Evolutionary conservation across 2,888 invertebrate species (phyloP), one percentile per base, ranked within the genome.

Genomic region (Formica aserva): DNA sequence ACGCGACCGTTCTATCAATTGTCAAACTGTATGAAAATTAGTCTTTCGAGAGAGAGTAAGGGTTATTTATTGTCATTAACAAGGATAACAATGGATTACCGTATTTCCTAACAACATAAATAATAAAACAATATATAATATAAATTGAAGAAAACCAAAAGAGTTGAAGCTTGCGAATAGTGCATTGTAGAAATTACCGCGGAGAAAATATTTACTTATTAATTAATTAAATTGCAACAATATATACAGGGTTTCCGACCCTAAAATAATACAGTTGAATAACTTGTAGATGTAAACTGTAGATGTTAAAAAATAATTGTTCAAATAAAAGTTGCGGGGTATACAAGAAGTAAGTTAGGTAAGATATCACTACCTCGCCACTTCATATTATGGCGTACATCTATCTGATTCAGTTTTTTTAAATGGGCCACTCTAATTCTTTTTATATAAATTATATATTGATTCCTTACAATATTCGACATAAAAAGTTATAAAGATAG

Each of bases 1-100:
- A 76, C 26, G 4, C 32, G 13, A 66, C 1, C 1, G 0, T 76
- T 66, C 66, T 76, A 76, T 38, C 26, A 67, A 26, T 15, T 75
- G 41, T 62, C 9, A n/a, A 2, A 5, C 9, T 18, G n/a, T 45
- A 22, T 32, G 6, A 35, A 52, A 76, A 52, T 76, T 35, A 18
- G 1, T 6, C 13, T 13, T 38, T 35, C 67, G 11, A 41, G 13
- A 13, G 11, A 41, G 13, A 6, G 8, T 8, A 8, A 38, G 38
- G 38, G 0, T 76, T 35, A 52, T 26, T 66, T 66, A 67, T 35
- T 52, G 13, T 48, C 26, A 1, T 18, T 35, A 26, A 48, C n/a
- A 9, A 35, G 26, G 26, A 18, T 38, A 60, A 60, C 29, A 38
- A 72, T 38, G 18, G 0, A 9, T 26, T 11, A 22, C 6, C 32